Evolutionary conservation across 1,140 invertebrate genomes (phyloP), one percentile per base, ranked within the genome.

Genomic region (Bathynomus jamesi): DNA sequence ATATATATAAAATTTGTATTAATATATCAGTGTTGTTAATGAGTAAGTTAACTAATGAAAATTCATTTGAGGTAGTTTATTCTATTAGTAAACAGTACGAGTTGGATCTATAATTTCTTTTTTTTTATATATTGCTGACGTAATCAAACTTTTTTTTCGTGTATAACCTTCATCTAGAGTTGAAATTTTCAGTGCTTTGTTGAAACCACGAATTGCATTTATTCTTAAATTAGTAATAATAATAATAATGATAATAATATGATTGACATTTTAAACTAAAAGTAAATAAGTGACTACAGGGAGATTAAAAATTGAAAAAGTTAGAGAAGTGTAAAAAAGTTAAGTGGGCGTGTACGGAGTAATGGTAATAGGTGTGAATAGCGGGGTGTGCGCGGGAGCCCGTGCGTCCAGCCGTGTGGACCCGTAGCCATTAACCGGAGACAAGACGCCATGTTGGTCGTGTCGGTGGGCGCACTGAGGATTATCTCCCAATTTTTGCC

Each of bases 401-500:
- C 76, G 67, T 77, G 76, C 76, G 72, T 74, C 72, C 72, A 77
- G 72, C 76, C 65, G 72, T 30, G 72, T 71, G 69, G 72, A 70
- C 76, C 76, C 76, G 76, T 77, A 77, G 76, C 76, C 70, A 77
- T 77, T 77, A 77, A 77, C 72, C 72, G 76, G 76, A 74, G 76
- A 77, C 72, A 74, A 77, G 76, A 70, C 76, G 76, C 76, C 76
- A 77, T 77, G 76, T 77, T 77, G 76, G 72, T 74, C 69, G 69
- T 71, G 73, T 53, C 40, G 40, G 40, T 53, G 40, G 73, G 73
- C 71, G 76, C 76, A 72, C 76, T 74, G 71, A 67, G 76, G 76
- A 77, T 77, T 77, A 77, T 77, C 76, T 77, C 76, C 76, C 72
- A 74, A 74, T 77, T 74, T 77, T 77, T 77, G 76, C 76, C 76